These are phyloP conservation scores for Magallana ariakensis DNA, from an alignment of 1,140 invertebrate genomes.

Conservation along the genomic window DNA sequence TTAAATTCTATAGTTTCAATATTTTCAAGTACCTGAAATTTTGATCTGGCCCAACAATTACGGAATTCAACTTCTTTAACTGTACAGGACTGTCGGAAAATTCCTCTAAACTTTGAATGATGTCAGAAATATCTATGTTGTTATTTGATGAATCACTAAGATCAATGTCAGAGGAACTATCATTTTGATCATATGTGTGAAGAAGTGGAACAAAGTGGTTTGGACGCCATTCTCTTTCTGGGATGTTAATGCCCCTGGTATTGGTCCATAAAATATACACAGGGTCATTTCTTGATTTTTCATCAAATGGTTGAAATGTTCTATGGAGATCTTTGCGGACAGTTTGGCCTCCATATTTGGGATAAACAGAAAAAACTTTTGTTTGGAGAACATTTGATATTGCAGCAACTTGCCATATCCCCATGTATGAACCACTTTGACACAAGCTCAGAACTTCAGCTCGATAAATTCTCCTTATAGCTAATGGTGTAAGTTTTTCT, in stretches of 20 bases:
- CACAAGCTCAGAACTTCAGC: neutral
- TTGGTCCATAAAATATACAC: neutral
- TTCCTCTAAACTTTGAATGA: too few relatives aligned
- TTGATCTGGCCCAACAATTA: too few relatives aligned
- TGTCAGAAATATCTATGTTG: too few relatives aligned
- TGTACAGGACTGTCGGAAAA: too few relatives aligned
- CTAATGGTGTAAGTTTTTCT: constrained; percentile 4
- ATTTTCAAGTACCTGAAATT: too few relatives aligned
- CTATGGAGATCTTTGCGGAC: neutral
- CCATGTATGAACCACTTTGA: neutral
- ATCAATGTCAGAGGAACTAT: neutral
- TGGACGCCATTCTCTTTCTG: neutral
- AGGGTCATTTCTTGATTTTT: neutral
- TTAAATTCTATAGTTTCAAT: too few relatives aligned
- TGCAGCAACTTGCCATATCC: neutral
- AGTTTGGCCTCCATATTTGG: neutral
- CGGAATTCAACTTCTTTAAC: too few relatives aligned
- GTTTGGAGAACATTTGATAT: neutral
- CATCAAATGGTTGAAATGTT: neutral
- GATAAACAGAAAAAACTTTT: neutral
- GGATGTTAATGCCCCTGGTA: neutral
- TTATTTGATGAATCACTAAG: too few relatives aligned
- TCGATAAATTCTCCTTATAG: neutral
- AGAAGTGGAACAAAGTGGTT: constrained; percentile 11
- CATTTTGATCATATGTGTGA: neutral